Base-by-base conservation (phyloP, 2,113 vertebrate species). In the Eupsittula cactorum region DNA sequence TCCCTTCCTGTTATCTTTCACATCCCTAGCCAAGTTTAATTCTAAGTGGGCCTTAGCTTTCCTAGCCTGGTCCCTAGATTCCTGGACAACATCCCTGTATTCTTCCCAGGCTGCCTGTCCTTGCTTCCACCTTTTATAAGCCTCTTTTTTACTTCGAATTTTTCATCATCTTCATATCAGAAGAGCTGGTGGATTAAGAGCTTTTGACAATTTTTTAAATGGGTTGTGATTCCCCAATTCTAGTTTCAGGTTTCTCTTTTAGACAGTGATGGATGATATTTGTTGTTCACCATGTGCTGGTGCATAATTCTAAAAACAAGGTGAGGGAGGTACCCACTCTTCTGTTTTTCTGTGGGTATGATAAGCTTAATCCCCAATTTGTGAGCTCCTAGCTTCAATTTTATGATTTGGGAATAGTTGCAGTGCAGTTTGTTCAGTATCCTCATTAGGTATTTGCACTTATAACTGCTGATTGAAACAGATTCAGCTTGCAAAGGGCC, bases 401-500 rank as follows among this genome's bases (percentile, higher is more conserved):
- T 85, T 73, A 14, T 68, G 59, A 65, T 82, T 93, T 79, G 24
- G 10, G 79, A 20, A 53, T 82, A 79, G 52, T 92, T 33, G 39
- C 59, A 84, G 62, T 65, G 57, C 13, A 31, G 49, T 85, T 83
- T 77, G 4, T 83, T 92, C 82, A 64, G 52, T 46, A 89, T n/a
- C 12, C 23, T 93, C 37, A 35, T 94, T 85, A 73, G 29, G 17
- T 84, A 44, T 88, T 92, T 42, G 50, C 25, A 37, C 42, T 83
- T 92, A 18, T 73, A 79, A 76, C 67, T 93, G 74, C 81, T 93
- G 86, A 87, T 85, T 93, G 81, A 87, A 91, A 82, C 62, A 90
- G 35, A 82, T 73, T 41, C 49, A 85, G 33, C 65, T 88, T 88
- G 60, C 46, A 44, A 16, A 88, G 15, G 62, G 44, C 86, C 76